A percentile compares a stretch with the other conserved stretches of the same genome.
Evolutionary conservation across 2,888 invertebrate genomes (phyloP).

Genomic region (Camponotus fellah): DNA sequence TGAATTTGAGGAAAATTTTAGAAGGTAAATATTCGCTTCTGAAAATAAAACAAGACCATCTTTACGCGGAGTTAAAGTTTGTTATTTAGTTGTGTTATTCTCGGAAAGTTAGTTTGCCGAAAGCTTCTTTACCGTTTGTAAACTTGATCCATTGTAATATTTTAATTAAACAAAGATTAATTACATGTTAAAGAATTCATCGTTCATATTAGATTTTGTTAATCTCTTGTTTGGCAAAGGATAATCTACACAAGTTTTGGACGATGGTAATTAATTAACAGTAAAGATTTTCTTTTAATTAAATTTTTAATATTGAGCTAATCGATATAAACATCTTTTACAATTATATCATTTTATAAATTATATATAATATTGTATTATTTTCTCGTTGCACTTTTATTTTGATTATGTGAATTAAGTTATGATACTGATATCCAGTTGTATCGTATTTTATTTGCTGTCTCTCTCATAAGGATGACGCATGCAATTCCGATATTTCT

Average conservation of each 20-base stretch:
- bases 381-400: not conserved
- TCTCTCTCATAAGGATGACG: not conserved
- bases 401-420: constrained; percentile 7
- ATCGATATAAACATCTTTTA: not conserved
- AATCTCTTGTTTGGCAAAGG: not conserved
- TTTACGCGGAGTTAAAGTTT: not conserved
- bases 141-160: not conserved
- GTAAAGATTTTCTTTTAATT: not conserved
- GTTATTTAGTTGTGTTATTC: no score
- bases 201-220: not conserved
- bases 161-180: not conserved
- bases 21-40: not conserved
- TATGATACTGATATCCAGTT: not conserved
- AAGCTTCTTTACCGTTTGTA: not conserved
- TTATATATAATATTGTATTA: not conserved
- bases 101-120: not conserved
- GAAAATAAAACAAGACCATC: not conserved
- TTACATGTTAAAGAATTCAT: not conserved
- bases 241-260: not conserved
- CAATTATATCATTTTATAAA: not conserved
- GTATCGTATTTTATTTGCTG: not conserved
- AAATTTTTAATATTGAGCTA: not conserved
- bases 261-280: not conserved
- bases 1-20: not conserved
- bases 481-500: constrained; percentile 27